Evolutionary conservation across 1,140 invertebrate genomes (phyloP).

Genomic region (Chelonus insularis): DNA sequence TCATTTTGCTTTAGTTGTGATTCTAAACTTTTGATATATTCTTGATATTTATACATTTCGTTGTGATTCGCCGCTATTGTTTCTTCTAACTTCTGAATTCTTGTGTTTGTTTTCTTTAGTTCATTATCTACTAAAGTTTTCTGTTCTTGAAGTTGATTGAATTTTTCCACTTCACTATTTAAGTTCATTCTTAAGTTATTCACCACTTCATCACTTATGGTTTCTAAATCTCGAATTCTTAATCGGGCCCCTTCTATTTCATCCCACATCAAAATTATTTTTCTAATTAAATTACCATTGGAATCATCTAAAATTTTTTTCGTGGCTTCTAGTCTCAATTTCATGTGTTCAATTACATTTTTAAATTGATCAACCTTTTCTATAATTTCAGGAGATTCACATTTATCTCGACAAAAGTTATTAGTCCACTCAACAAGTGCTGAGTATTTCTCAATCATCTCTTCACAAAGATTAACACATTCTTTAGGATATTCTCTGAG

Average conservation of each 20-base stretch:
- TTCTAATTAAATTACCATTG: slow-evolving; percentile 15
- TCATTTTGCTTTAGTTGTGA: slow-evolving; percentile 41
- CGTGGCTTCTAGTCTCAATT: slow-evolving; percentile 24
- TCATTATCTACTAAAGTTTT: slow-evolving; percentile 31
- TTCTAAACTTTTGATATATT: slow-evolving; percentile 34
- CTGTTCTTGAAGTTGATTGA: slow-evolving; percentile 29
- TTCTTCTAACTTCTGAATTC: slow-evolving; percentile 37
- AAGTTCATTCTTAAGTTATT: slow-evolving; percentile 28
- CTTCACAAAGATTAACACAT: slow-evolving; percentile 29
- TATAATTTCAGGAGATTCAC: neutral
- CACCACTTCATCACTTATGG: slow-evolving; percentile 8
- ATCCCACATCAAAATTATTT: slow-evolving; percentile 25
- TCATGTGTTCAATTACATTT: slow-evolving; percentile 24
- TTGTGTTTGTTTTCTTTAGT: slow-evolving; percentile 31
- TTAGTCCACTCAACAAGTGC: slow-evolving; percentile 32
- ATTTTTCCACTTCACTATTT: slow-evolving; percentile 29
- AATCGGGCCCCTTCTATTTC: slow-evolving; percentile 24
- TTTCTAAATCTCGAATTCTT: slow-evolving; percentile 22
- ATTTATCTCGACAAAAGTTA: slow-evolving; percentile 13
- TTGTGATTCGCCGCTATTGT: slow-evolving; percentile 28
- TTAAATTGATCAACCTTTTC: slow-evolving; percentile 23
- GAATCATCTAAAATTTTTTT: slow-evolving; percentile 8
- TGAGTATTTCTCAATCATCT: slow-evolving; percentile 30
- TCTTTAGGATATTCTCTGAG: slow-evolving; percentile 28
- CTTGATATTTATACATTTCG: slow-evolving; percentile 37